These are phyloP conservation scores for Syrrhaptes paradoxus DNA, from an alignment of 2,113 vertebrate species.

Conservation along the genomic window DNA sequence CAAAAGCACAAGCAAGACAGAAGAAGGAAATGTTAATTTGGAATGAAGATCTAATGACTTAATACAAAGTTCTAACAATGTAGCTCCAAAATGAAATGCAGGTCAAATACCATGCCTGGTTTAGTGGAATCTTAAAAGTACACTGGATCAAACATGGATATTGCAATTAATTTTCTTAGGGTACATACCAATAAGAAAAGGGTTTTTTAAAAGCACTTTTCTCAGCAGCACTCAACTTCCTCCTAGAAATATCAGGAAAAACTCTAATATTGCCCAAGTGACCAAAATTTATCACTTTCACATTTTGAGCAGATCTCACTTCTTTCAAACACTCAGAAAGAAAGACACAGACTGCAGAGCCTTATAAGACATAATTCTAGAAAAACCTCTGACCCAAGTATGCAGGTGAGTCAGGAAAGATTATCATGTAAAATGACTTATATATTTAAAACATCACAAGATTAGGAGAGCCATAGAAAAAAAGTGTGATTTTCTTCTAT, in stretches of 20 bases:
- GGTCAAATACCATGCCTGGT: neutral
- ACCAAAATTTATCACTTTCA: neutral
- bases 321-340: neutral
- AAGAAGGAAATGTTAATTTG: neutral
- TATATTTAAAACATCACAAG: neutral
- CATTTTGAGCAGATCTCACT: neutral
- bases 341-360: neutral
- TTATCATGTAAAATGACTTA: neutral
- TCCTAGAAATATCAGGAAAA: neutral
- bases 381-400: neutral
- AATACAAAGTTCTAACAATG: neutral
- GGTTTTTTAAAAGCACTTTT: neutral
- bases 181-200: neutral
- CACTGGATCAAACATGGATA: neutral
- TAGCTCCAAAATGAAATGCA: neutral
- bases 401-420: neutral
- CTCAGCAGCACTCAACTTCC: neutral
- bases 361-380: neutral
- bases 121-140: neutral
- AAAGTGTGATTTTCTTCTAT: neutral
- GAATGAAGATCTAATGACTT: neutral
- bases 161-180: neutral
- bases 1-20: neutral
- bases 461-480: neutral
- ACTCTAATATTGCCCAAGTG: neutral